A percentile compares a stretch with the other conserved stretches of the same genome.
phyloP scores from a whole-genome alignment of 2,888 invertebrate species.

The Stenurella melanura region DNA sequence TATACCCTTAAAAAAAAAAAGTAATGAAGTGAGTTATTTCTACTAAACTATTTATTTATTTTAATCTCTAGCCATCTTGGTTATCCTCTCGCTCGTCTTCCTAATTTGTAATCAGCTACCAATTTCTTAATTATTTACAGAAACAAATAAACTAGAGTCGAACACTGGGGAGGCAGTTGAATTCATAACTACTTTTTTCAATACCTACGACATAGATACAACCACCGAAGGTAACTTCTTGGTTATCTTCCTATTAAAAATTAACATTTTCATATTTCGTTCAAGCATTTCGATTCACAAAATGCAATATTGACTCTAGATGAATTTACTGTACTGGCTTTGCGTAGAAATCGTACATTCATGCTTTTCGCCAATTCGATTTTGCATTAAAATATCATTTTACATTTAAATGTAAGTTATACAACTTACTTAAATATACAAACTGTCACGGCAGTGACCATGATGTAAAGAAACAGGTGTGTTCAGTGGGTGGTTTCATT shows the following conservation, averaged over 20 bases:
- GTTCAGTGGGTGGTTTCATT: too few relatives aligned
- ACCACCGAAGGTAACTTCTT: not conserved
- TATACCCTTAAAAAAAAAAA: too few relatives aligned
- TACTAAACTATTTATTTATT: too few relatives aligned
- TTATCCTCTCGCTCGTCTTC: too few relatives aligned
- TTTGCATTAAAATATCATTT: too few relatives aligned
- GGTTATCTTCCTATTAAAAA: not conserved
- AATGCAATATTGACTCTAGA: not conserved
- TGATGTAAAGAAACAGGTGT: too few relatives aligned
- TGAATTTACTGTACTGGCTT: not conserved
- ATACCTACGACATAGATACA: not conserved
- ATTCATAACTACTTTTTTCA: not conserved
- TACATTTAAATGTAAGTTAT: too few relatives aligned
- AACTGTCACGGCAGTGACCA: too few relatives aligned
- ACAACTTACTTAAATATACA: too few relatives aligned
- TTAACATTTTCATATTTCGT: not conserved
- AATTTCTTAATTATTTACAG: slow-evolving; percentile 41
- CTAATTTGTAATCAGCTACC: not conserved
- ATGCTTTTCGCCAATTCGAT: not conserved
- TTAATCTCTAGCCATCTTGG: too few relatives aligned
- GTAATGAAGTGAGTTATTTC: too few relatives aligned
- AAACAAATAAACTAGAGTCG: slow-evolving; percentile 29
- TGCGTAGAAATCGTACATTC: not conserved
- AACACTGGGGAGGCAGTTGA: slow-evolving; percentile 3
- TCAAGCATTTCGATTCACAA: not conserved